Conservation (phyloP, 2,888 invertebrate genomes). For the Opisthograptis luteolata region DNA sequence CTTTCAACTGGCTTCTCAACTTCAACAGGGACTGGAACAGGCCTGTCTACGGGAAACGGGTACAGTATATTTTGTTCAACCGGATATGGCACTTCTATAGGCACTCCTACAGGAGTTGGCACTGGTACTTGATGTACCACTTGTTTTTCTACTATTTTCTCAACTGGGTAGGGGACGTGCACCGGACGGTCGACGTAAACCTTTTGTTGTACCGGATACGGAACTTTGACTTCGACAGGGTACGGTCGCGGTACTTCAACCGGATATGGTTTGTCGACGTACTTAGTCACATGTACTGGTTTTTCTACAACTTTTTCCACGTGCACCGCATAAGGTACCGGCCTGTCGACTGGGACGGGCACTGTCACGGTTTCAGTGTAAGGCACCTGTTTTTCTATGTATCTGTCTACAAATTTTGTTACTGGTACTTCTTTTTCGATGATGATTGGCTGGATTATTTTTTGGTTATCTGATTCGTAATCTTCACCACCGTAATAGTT, state of each 20-base stretch:
- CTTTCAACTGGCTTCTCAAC: constrained; percentile 67
- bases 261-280: constrained; percentile 85
- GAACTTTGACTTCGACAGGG: constrained; percentile 81
- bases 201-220: constrained; percentile 78
- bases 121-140: constrained; percentile 67
- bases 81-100: constrained; percentile 62
- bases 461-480: constrained; percentile 54
- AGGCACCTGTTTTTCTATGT: constrained; percentile 73
- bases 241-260: constrained; percentile 80
- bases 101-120: constrained; percentile 73
- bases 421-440: constrained; percentile 77
- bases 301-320: constrained; percentile 82
- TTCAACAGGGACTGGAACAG: constrained; percentile 68
- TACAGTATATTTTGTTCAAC: constrained; percentile 68
- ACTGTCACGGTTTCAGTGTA: constrained; percentile 70
- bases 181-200: constrained; percentile 81
- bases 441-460: constrained; percentile 74
- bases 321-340: constrained; percentile 71
- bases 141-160: constrained; percentile 82
- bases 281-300: constrained; percentile 77
- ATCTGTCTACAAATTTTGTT: constrained; percentile 73
- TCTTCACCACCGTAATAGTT: constrained; percentile 47
- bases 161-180: constrained; percentile 77
- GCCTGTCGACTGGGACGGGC: constrained; percentile 69
- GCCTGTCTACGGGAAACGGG: constrained; percentile 72